These are phyloP conservation scores for Melinopterus prodromus DNA, from an alignment of 2,888 invertebrate species.

Conservation along the genomic window DNA sequence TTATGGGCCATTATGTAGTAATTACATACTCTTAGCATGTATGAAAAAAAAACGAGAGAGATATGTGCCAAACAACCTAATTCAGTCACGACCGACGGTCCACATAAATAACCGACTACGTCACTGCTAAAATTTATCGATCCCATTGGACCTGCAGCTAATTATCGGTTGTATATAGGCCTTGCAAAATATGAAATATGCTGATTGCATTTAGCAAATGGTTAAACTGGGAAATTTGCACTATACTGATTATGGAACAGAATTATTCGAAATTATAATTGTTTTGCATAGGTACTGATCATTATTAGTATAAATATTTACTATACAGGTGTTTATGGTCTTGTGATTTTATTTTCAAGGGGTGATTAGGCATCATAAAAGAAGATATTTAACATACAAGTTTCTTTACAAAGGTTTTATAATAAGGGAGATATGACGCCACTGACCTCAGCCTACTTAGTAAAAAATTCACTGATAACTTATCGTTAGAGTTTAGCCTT, in stretches of 20 bases:
- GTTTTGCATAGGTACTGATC: not conserved
- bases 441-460: too few species aligned
- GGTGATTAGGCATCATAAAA: too few species aligned
- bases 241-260: not conserved
- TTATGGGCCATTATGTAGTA: constrained; percentile 19
- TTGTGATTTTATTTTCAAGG: too few species aligned
- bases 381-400: too few species aligned
- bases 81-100: not conserved
- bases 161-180: constrained; percentile 17
- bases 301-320: not conserved
- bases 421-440: too few species aligned
- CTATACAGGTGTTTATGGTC: too few species aligned
- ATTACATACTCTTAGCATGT: constrained; percentile 20
- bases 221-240: not conserved
- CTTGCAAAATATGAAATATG: constrained; percentile 6
- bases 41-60: constrained; percentile 17
- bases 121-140: constrained; percentile 16
- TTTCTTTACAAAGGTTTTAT: too few species aligned
- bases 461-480: too few species aligned
- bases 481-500: too few species aligned
- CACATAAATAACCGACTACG: constrained; percentile 20
- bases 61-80: constrained; percentile 18
- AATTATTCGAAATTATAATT: not conserved
- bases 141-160: constrained; percentile 8
- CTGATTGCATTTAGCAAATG: constrained; percentile 4